Base-by-base conservation (phyloP, 2,113 vertebrate species). In the Nicator chloris region DNA sequence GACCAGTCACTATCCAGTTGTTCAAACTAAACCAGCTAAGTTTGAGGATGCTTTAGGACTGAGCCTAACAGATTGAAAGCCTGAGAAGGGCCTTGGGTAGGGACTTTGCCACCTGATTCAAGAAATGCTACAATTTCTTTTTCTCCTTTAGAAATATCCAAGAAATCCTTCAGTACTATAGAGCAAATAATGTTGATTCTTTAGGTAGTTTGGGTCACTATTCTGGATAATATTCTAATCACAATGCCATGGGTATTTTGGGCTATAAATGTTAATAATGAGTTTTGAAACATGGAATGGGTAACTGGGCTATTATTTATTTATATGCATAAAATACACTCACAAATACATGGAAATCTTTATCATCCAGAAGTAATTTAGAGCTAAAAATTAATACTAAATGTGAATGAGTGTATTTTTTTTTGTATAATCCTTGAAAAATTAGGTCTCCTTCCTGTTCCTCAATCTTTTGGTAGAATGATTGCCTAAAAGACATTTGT, bases 131-230 rank as follows among this genome's bases (percentile, higher is more conserved):
- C 37, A 13, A 26, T 54, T 86, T 63, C 10, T 72, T 91, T 61
- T 30, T 2, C 15, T 54, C 10, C 35, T 69, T 72, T 37, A 49
- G 28, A 79, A 49, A 49, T n/a, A 69, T 17, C 15, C 13, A 50
- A 50, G 33, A 76, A 81, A 51, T 2, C 5, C 23, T 54, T 35
- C 44, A 64, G 22, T 42, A 45, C 5, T 37, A 10, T 3, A 9
- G 10, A 71, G 6, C 4, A 54, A 80, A 59, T 42, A 19, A 6
- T 15, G 2, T 28, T n/a, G 4, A 15, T 59, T 40, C 31, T 88
- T 71, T 76, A 63, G 24, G 6, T 63, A 39, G 10, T 37, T 60
- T 35, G 24, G 6, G 4, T 61, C 0, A 0, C 11, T 35, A 4
- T 61, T 61, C 14, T 54, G 20, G 11, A 7, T 47, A 68, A 68